phyloP scores from a whole-genome alignment of 2,888 invertebrate species.

The Drosophila prolongata region DNA sequence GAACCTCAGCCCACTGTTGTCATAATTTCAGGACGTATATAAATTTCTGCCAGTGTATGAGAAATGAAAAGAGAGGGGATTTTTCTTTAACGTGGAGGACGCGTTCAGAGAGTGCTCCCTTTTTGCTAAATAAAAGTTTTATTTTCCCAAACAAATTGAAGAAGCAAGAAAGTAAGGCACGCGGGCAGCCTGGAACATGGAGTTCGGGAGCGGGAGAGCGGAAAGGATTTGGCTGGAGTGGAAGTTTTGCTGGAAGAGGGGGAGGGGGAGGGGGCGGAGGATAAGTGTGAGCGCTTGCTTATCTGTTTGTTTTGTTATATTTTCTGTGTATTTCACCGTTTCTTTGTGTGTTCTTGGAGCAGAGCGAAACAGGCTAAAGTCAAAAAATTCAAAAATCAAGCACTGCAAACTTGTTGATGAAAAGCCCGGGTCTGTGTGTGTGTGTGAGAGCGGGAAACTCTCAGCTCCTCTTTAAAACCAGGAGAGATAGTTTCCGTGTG shows the following conservation, averaged over 20 bases:
- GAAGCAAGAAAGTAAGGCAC: slow-evolving; percentile 35
- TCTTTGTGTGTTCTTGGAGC: slow-evolving; percentile 13
- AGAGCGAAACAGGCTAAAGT: slow-evolving; percentile 53
- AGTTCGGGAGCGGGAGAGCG: slow-evolving; percentile 4
- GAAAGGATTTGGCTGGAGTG: slow-evolving; percentile 11
- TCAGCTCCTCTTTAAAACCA: slow-evolving; percentile 49
- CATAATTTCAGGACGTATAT: too few relatives aligned
- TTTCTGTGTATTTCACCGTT: slow-evolving; percentile 28
- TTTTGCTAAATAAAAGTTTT: slow-evolving; percentile 58
- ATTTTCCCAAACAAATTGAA: slow-evolving; percentile 62
- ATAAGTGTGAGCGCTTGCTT: slow-evolving; percentile 61
- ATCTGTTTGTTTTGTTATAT: slow-evolving; percentile 71
- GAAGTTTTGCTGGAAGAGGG: slow-evolving; percentile 1
- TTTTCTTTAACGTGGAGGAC: slow-evolving; percentile 5
- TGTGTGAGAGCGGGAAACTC: slow-evolving; percentile 40
- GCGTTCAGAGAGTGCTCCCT: slow-evolving; percentile 16
- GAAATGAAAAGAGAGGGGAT: slow-evolving; percentile 21
- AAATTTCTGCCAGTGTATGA: slow-evolving; percentile 29
- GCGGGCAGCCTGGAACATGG: slow-evolving; percentile 40
- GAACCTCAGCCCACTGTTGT: slow-evolving; percentile 4
- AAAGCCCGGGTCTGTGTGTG: slow-evolving; percentile 55
- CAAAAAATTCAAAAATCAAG: slow-evolving; percentile 75
- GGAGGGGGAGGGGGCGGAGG: slow-evolving; percentile 8
- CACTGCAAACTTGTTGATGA: slow-evolving; percentile 74
- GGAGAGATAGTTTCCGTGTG: slow-evolving; percentile 10